Conservation (phyloP, 2,113 vertebrate genomes). For the Pardalotus punctatus region DNA sequence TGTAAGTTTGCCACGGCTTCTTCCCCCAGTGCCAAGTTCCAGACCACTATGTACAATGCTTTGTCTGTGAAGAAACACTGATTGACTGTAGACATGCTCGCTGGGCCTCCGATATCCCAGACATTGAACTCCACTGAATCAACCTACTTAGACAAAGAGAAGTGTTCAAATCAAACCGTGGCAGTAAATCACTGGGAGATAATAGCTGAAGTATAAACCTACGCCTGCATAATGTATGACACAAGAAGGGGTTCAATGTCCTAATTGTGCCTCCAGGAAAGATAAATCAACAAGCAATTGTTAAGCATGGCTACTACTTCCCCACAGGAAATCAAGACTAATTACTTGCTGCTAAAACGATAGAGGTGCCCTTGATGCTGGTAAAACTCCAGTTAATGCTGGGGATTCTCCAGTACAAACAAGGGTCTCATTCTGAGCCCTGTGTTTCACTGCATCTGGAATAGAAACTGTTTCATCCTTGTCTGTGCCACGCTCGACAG, state of each 20-base stretch:
- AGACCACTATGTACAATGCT: slow-evolving; percentile 93
- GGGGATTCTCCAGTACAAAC: slow-evolving; percentile 26
- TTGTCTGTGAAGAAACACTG: slow-evolving; percentile 99
- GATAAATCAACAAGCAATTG: slow-evolving; percentile 60
- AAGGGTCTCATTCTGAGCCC: slow-evolving; percentile 29
- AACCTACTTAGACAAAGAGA: slow-evolving; percentile 78
- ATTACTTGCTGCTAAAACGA: slow-evolving; percentile 20
- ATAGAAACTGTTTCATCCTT: background rate
- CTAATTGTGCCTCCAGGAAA: slow-evolving; percentile 40
- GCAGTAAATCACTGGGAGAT: slow-evolving; percentile 11
- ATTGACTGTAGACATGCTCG: slow-evolving; percentile 94
- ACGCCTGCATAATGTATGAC: background rate
- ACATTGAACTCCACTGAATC: slow-evolving; percentile 89
- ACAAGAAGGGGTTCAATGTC: slow-evolving; percentile 3
- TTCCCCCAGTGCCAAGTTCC: slow-evolving; percentile 97
- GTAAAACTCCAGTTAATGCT: slow-evolving; percentile 28
- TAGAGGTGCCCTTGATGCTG: slow-evolving; percentile 44
- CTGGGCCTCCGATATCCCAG: slow-evolving; percentile 93
- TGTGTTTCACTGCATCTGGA: background rate
- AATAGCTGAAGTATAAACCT: background rate
- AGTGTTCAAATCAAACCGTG: slow-evolving; percentile 54
- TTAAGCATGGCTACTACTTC: slow-evolving; percentile 41
- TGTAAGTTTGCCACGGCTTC: slow-evolving; percentile 93
- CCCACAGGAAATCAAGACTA: slow-evolving; percentile 56
- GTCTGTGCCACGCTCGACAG: background rate